Conservation (phyloP, 2,888 invertebrate genomes). For the Spodoptera littoralis region DNA sequence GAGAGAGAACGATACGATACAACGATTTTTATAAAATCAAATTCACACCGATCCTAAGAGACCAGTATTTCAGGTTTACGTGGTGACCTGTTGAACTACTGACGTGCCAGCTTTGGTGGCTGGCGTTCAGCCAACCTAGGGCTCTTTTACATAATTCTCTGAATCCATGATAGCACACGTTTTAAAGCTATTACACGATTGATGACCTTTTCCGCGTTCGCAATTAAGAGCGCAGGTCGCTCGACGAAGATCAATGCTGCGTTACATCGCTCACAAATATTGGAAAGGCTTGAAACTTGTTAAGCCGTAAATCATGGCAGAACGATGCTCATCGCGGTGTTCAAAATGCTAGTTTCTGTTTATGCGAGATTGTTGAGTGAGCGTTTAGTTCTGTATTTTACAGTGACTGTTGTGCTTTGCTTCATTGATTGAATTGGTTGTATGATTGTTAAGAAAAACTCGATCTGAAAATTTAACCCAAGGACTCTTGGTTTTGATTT, state of each 20-base stretch:
- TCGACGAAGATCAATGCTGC: constrained; percentile 40
- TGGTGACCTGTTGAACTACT: constrained; percentile 67
- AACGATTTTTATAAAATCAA: constrained; percentile 14
- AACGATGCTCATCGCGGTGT: constrained; percentile 30
- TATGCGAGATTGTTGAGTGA: constrained; percentile 3
- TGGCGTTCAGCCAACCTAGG: constrained; percentile 64
- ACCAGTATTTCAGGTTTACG: constrained; percentile 47
- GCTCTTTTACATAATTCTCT: constrained; percentile 67
- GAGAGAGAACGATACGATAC: not conserved
- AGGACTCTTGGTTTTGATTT: too few species aligned
- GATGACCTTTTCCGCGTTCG: constrained; percentile 59
- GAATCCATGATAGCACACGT: constrained; percentile 66
- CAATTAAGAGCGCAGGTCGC: constrained; percentile 32
- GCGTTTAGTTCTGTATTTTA: too few species aligned
- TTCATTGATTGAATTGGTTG: too few species aligned
- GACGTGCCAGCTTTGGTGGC: constrained; percentile 45
- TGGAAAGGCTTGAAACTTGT: constrained; percentile 21
- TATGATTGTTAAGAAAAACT: too few species aligned
- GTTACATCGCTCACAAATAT: constrained; percentile 18
- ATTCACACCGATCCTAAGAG: constrained; percentile 22
- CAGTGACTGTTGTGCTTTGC: too few species aligned
- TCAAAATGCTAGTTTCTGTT: constrained; percentile 30
- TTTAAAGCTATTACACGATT: constrained; percentile 63
- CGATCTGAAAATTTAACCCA: too few species aligned
- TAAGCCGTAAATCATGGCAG: constrained; percentile 39